Evolutionary conservation across 2,113 vertebrate species (phyloP), one percentile per base, ranked within the genome.

Genomic region (Caloenas nicobarica): DNA sequence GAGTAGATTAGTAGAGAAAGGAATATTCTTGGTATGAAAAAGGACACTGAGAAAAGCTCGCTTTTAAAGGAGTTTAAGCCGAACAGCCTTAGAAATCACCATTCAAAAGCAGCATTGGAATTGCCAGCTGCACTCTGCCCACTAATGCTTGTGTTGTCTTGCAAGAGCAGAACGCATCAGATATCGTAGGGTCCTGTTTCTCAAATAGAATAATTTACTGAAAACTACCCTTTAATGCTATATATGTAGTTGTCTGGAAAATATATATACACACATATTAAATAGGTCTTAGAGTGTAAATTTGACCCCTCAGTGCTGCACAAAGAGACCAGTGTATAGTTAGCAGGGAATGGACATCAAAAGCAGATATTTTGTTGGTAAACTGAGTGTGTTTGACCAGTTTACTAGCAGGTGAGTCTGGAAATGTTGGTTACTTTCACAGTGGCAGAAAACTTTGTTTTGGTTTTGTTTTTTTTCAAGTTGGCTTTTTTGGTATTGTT

Each of bases 51-150:
- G 50, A 40, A 54, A 33, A 44, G 36, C 56, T 57, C 0, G 0
- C 8, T 84, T 48, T 31, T 40, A 89, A 83, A 84, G n/a, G 24
- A 61, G 7, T 65, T 78, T 11, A 38, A 72, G 17, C 3, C 29
- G 69, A 92, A 61, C 15, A 84, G 14, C 23, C 25, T 82, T 82
- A 58, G 34, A 36, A 73, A 6, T 58, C 44, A 4, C 53, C 33
- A 0, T 24, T 72, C 28, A 25, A 28, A 71, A 92, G 19, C 10
- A 25, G 8, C 9, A 3, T 16, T 36, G 46, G 9, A 71, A 24
- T 53, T 48, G 40, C 11, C 16, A 79, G 38, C 33, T 44, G 25
- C 19, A 3, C 38, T 24, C 1, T 0, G 4, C 42, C 58, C 2
- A 1, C 31, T 58, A 23, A 33, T 29, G 24, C n/a, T 61, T 50